Evolutionary conservation across 1,140 invertebrate species (phyloP), one percentile per base, ranked within the genome.

Genomic region (Bombus huntii): DNA sequence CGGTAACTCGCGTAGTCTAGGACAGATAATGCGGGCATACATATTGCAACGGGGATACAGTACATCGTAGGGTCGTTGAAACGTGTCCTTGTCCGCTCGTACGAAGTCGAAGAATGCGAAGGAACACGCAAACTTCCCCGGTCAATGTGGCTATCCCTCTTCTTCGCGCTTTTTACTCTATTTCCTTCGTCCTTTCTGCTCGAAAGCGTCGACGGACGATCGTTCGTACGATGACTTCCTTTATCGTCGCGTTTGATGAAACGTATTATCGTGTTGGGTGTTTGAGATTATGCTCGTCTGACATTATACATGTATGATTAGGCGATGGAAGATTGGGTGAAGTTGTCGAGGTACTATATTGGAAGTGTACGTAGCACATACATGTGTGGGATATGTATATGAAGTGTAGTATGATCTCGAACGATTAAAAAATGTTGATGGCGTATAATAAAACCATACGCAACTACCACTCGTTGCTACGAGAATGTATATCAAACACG

Each of bases 11-110:
- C 72, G 42, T 81, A 80, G 71, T 75, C 81, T 81, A 76, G 85
- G 81, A 87, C 76, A 89, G 89, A 87, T 89, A 90, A 89, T 81
- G 86, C 85, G 77, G 81, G 86, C 84, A 89, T 89, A 84, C 81
- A 74, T 90, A 89, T 89, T 81, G 84, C 81, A 71, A 18, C 47
- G 53, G 18, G 42, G 68, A 66, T 74, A 57, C 57, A 66, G 44
- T 81, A 80, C 72, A 62, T 80, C 85, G 47, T 42, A 28, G 44
- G 72, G 34, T 86, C 59, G 77, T 83, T 87, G 85, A 70, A 84
- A 81, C 76, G 76, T 72, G 74, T 89, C 82, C 88, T 83, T 77
- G 78, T 59, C 70, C 37, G 77, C 42, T 62, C 53, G 85, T 79
- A 78, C 75, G 68, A 53, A 53, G 47, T 83, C 66, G 81, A 84